Evolutionary conservation across 2,888 invertebrate species (phyloP), one percentile per base, ranked within the genome.

Genomic region (Drosophila formosana): DNA sequence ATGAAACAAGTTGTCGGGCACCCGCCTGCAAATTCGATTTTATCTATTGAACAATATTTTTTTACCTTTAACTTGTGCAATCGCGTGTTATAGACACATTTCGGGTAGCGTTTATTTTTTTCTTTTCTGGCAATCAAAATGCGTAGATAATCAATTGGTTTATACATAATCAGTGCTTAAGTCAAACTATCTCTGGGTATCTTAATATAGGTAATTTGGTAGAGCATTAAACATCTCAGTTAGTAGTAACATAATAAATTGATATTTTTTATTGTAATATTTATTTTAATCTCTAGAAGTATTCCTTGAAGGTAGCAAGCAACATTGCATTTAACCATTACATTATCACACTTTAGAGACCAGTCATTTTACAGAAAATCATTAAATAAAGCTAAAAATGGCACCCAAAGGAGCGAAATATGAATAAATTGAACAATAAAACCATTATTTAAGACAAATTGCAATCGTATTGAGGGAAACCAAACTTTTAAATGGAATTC

Each of bases 111-210:
- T 50, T 34, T 45, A 47, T 56, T 73, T 62, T 47, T 26, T 43
- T 23, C 52, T 64, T 63, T 53, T 52, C 66, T 76, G 78, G 69
- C 75, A 82, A 83, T 86, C 83, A 83, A 82, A 85, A 83, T 86
- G 86, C 86, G 80, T 83, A 78, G 75, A 56, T 73, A 88, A 86
- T 88, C 87, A 88, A 89, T 84, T 84, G 80, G 86, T 88, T 88
- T 78, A 78, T 81, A 78, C 62, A 32, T 66, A 70, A 63, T 51
- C 61, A 51, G 53, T 69, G 55, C 58, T 67, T 53, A 66, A 68
- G 74, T 85, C 73, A 74, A 77, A 80, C 80, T 78, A 76, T 78
- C 83, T 77, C 58, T 72, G 65, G 78, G 72, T 76, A 74, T 76
- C 74, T 72, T 69, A 76, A 78, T 84, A 70, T 78, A 78, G 68